Conservation (phyloP, 2,888 invertebrate species). For the Microdon myrmicae region DNA sequence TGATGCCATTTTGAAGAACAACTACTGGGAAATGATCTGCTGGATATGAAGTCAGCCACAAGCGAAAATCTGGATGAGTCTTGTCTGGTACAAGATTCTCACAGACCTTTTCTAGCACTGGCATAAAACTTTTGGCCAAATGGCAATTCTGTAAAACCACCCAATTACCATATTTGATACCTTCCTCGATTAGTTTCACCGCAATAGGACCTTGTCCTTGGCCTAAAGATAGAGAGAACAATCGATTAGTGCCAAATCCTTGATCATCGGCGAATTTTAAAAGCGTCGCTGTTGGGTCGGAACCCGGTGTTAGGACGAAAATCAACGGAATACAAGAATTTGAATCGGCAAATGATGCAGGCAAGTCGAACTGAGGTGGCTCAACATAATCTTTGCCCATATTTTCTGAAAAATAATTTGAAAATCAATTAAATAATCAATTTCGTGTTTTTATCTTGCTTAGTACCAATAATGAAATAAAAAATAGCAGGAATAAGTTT, state of each 20-base stretch:
- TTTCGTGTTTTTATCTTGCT: no score
- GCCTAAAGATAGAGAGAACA: constrained; percentile 82
- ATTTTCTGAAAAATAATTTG: constrained; percentile 64
- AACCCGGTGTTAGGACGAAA: constrained; percentile 91
- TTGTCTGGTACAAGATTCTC: constrained; percentile 83
- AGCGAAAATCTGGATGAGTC: constrained; percentile 89
- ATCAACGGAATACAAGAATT: constrained; percentile 88
- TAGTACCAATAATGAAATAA: constrained; percentile 75
- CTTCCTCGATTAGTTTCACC: constrained; percentile 85
- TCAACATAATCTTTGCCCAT: constrained; percentile 84
- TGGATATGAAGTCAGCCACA: constrained; percentile 95
- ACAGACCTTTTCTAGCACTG: constrained; percentile 87
- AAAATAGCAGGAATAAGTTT: constrained; percentile 85
- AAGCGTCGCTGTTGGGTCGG: constrained; percentile 90
- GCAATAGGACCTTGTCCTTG: constrained; percentile 95
- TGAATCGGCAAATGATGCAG: constrained; percentile 85
- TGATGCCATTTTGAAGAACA: constrained; percentile 91
- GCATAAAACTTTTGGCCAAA: constrained; percentile 95
- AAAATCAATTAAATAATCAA: no score
- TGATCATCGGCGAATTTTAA: constrained; percentile 93
- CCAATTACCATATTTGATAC: constrained; percentile 87
- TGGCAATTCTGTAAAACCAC: constrained; percentile 96
- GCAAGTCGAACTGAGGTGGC: constrained; percentile 89
- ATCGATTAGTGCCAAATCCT: constrained; percentile 80
- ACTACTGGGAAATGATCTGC: constrained; percentile 91